Conservation (phyloP, 1,140 invertebrate species). For the Luehdorfia chinensis region DNA sequence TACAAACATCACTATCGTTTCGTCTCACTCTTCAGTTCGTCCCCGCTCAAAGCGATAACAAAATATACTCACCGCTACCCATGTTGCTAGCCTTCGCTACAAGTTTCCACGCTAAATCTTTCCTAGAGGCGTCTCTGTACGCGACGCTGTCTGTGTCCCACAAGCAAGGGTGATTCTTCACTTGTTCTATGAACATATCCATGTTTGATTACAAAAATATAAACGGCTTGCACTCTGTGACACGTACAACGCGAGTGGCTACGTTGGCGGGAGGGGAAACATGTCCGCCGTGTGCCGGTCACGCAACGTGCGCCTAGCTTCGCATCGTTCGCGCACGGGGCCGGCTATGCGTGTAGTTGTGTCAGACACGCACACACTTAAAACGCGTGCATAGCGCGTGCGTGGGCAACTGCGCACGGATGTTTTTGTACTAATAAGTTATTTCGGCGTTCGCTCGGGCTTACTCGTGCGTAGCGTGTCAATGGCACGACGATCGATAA, state of each 20-base stretch:
- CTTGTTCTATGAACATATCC: constrained; percentile 13
- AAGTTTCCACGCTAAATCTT: constrained; percentile 13
- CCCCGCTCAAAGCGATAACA: constrained; percentile 9
- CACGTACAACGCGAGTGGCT: constrained; percentile 9
- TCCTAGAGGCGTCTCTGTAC: constrained; percentile 9
- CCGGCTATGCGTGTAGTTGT: constrained; percentile 4
- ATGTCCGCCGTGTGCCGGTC: constrained; percentile 15
- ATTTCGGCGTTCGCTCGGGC: background rate
- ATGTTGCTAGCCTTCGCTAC: constrained; percentile 8
- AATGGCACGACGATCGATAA: background rate
- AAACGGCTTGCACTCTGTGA: constrained; percentile 3
- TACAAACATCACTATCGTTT: constrained; percentile 2
- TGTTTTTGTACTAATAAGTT: constrained; percentile 2
- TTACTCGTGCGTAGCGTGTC: constrained; percentile 3
- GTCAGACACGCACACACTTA: constrained; percentile 2
- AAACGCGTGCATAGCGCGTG: constrained; percentile 6
- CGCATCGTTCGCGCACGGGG: background rate
- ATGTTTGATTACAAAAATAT: constrained; percentile 5
- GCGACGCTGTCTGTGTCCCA: constrained; percentile 15
- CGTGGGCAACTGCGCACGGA: background rate
- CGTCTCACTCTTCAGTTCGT: background rate
- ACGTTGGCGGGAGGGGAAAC: background rate
- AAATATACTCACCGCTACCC: constrained; percentile 10
- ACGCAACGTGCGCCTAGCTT: constrained; percentile 15
- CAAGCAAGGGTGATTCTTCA: constrained; percentile 14